Base-by-base conservation (phyloP, 2,113 vertebrate genomes). In the Leptocoma aspasia region DNA sequence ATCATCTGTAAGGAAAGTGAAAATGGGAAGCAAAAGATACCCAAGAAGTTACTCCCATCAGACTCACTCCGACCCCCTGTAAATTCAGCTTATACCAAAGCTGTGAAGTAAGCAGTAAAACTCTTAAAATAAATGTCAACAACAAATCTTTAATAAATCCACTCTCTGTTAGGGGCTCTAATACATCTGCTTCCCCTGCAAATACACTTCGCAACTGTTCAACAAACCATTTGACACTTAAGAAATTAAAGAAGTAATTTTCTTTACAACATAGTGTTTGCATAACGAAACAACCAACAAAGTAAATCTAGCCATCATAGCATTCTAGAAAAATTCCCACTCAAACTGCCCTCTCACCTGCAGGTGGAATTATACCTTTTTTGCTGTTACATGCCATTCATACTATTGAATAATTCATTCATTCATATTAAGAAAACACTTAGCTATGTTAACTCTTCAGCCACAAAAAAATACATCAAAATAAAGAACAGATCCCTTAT, bases 1-100 rank as follows among this genome's bases (percentile, higher is more conserved):
- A 90, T 79, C 39, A 92, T 42, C 53, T 91, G 42, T 69, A 93
- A 91, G 45, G 9, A 91, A 95, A 94, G 59, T 59, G 64, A 63
- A 90, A 93, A 93, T 11, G 35, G 85, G 75, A 94, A 94, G 79
- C 27, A 60, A 59, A 76, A 94, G 33, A 20, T 12, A n/a, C 33
- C 66, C 44, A 77, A 73, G 56, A 70, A 66, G 28, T 72, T 31
- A 57, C 30, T 76, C 70, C 50, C 78, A 68, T 39, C 45, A 59
- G 49, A 86, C 24, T 71, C 60, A 23, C 24, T 63, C n/a, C 68
- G 15, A 49, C 2, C n/a, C 22, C 23, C 15, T 8, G 18, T 12
- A 59, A 13, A 20, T 27, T 45, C 1, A 0, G 35, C 27, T 65
- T 47, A 72, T 15, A 57, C 7, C 0, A 0, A 18, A 56, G 42